Conservation (phyloP, 2,888 invertebrate species). For the Drosophila subquinaria region DNA sequence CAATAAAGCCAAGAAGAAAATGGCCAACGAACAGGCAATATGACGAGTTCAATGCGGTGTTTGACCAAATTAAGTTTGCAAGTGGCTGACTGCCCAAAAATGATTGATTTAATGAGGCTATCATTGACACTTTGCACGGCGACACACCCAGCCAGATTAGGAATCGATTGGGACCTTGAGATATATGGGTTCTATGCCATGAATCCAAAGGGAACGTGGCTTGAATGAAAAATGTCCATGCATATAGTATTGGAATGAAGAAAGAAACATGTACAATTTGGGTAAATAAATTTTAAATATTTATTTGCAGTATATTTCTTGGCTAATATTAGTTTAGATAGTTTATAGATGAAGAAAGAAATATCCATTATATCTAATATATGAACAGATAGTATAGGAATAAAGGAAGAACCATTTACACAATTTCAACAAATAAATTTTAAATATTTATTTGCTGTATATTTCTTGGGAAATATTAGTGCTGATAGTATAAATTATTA, state of each 20-base stretch:
- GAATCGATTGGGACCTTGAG: constrained; percentile 35
- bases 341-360: neutral
- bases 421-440: too few species aligned
- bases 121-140: constrained; percentile 64
- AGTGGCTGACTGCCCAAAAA: constrained; percentile 73
- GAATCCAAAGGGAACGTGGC: constrained; percentile 13
- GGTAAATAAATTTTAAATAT: constrained; percentile 1
- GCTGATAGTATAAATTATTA: too few species aligned
- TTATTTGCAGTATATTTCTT: neutral
- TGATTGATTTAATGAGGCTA: constrained; percentile 78
- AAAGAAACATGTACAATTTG: neutral
- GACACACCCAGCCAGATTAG: constrained; percentile 46
- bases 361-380: too few species aligned
- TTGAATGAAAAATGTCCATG: constrained; percentile 4
- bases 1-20: constrained; percentile 46
- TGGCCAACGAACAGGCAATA: constrained; percentile 47
- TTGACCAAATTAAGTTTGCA: constrained; percentile 73
- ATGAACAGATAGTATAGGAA: too few species aligned
- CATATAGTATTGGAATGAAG: neutral
- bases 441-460: too few species aligned
- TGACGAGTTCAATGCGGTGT: constrained; percentile 15
- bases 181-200: constrained; percentile 8
- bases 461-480: too few species aligned
- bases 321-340: neutral
- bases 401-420: too few species aligned